These are phyloP conservation scores for Spheniscus humboldti DNA, from an alignment of 2,797 vertebrate species.

Conservation along the genomic window DNA sequence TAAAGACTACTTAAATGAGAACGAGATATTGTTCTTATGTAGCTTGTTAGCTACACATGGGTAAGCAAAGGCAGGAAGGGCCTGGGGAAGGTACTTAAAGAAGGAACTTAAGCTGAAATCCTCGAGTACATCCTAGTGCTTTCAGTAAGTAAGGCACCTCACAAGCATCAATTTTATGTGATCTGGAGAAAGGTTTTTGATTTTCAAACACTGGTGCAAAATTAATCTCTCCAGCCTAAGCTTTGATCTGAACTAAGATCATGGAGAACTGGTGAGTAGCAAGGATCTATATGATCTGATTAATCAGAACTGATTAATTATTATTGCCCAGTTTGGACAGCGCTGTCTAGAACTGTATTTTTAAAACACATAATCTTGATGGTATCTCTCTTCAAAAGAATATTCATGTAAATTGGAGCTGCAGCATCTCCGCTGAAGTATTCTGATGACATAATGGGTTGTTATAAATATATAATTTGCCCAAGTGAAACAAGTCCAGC, in stretches of 20 bases:
- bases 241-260: background rate
- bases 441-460: background rate
- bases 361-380: background rate
- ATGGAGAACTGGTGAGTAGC: background rate
- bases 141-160: background rate
- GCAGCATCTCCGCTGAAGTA: background rate
- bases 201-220: background rate
- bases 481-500: background rate
- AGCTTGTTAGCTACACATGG: background rate
- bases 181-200: background rate
- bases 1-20: background rate
- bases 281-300: background rate
- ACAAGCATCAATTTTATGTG: background rate
- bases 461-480: conserved; percentile 7
- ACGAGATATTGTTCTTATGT: background rate
- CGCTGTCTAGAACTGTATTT: background rate
- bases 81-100: background rate
- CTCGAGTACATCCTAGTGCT: background rate
- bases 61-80: background rate
- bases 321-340: background rate
- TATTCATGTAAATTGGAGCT: background rate
- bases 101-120: background rate
- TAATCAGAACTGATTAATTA: background rate
- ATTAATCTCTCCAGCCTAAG: background rate
- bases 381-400: background rate